These are phyloP conservation scores for Anthophora plumipes DNA, from an alignment of 2,888 invertebrate species.

Conservation along the genomic window DNA sequence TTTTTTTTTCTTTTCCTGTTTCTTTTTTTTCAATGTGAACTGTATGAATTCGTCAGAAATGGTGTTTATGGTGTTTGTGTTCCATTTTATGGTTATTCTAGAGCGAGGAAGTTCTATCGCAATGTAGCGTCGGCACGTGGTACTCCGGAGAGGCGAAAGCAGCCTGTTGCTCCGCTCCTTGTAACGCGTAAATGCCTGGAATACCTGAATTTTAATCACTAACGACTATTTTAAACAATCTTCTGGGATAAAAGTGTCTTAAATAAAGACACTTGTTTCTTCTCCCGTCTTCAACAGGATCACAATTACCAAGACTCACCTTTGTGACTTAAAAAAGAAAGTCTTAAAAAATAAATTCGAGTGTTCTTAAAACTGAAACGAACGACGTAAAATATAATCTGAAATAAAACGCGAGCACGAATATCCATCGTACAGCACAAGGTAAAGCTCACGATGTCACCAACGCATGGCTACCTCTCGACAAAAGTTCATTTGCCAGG, in stretches of 20 bases:
- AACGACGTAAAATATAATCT: background rate
- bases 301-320: too few species aligned
- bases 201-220: constrained; percentile 1
- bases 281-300: too few species aligned
- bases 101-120: background rate
- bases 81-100: background rate
- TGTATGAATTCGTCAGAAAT: too few species aligned
- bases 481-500: constrained; percentile 30
- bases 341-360: background rate
- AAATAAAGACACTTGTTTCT: too few species aligned
- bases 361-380: background rate
- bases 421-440: background rate
- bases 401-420: background rate
- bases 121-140: constrained; percentile 20
- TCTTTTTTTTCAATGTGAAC: too few species aligned
- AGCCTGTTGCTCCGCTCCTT: constrained; percentile 52
- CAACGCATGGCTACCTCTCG: constrained; percentile 60
- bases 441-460: constrained; percentile 68
- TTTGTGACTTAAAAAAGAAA: background rate
- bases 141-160: constrained; percentile 21
- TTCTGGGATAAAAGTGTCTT: background rate
- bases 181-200: background rate
- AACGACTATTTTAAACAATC: background rate
- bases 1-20: too few species aligned
- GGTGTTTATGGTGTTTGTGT: background rate